Evolutionary conservation across 2,113 vertebrate genomes (phyloP), one percentile per base, ranked within the genome.

Genomic region (Trogon surrucura): DNA sequence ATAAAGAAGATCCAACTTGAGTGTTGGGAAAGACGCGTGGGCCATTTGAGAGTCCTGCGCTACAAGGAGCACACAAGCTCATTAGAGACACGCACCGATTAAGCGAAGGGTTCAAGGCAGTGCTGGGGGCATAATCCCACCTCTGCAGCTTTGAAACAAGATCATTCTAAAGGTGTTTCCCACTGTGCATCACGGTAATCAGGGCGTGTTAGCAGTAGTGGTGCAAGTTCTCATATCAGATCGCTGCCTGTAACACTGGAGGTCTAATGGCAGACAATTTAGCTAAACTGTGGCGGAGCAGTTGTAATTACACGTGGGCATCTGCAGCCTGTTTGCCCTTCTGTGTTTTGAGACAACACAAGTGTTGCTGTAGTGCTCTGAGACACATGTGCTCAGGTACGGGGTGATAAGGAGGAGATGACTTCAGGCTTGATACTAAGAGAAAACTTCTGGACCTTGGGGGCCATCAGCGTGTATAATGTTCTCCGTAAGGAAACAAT

Each of bases 21-120:
- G 61, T 3, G 1, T 4, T 34, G 25, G 53, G 20, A 70, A 23
- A 32, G 72, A 12, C 15, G 5, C 0, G 0, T 38, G 51, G 7
- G 13, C 79, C 22, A 3, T 18, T 34, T 8, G 38, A 30, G 36
- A 48, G 32, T 41, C 47, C 16, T 10, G 5, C 1, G 1, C 18
- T 77, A 32, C 10, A 32, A 26, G 17, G 13, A 20, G 36, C 11
- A 14, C 7, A 6, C 20, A 17, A 18, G n/a, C 38, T 62, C 1
- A 0, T 74, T 79, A 44, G 30, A 61, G 53, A 22, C 32, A 13
- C n/a, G 7, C 26, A 4, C 9, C 19, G 51, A 34, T 54, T 8
- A 66, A n/a, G 11, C 1, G 1, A 13, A 73, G 44, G 9, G 29
- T 34, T 67, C 36, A 20, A 60, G 57, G 66, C 47, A 51, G 32